phyloP scores from a whole-genome alignment of 2,888 invertebrate genomes.

The Coenonympha arcania region DNA sequence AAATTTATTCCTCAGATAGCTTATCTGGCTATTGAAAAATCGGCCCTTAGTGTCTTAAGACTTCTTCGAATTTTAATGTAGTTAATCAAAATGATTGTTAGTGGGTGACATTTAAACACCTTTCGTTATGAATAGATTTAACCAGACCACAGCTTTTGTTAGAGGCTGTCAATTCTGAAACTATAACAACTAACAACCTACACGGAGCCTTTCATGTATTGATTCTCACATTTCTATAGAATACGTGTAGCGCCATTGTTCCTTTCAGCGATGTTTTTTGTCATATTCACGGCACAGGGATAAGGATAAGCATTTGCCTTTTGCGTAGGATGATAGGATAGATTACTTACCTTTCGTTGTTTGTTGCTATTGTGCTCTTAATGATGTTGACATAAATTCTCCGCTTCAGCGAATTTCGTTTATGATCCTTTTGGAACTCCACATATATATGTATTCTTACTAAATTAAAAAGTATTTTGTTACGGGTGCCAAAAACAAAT shows the following conservation, averaged over 20 bases:
- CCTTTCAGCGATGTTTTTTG: constrained; percentile 3
- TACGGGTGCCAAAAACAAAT: no score
- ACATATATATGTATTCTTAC: no score
- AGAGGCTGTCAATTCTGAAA: not conserved
- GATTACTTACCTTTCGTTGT: not conserved
- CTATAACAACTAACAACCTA: not conserved
- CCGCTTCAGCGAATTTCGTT: not conserved
- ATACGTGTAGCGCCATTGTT: constrained; percentile 11
- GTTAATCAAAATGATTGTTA: no score
- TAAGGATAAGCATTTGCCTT: not conserved
- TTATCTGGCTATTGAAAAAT: no score
- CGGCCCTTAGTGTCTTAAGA: no score
- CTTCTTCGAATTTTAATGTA: no score
- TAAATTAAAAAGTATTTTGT: no score
- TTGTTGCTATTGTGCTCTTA: not conserved
- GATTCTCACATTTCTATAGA: constrained; percentile 10
- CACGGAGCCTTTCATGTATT: constrained; percentile 1
- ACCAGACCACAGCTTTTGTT: not conserved
- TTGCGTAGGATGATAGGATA: constrained; percentile 5
- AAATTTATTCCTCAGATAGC: no score
- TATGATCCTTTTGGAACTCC: no score
- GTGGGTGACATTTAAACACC: no score
- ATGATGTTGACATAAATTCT: not conserved
- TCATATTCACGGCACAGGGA: not conserved
- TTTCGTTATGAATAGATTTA: not conserved